phyloP scores from a whole-genome alignment of 2,113 vertebrate species.

The Cricetomys ansorgei region DNA sequence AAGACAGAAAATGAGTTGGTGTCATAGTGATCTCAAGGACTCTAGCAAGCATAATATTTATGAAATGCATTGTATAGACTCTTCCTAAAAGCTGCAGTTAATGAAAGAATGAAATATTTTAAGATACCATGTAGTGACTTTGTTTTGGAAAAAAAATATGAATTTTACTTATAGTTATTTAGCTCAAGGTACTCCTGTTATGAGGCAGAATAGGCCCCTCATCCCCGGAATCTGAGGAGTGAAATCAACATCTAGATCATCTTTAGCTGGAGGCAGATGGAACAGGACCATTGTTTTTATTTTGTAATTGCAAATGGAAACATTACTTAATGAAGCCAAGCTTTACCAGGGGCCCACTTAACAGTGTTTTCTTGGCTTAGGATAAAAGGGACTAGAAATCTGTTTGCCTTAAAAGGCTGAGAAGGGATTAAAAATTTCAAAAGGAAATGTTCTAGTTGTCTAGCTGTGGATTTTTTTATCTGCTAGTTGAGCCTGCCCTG shows the following conservation, averaged over 20 bases:
- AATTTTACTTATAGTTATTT: background rate
- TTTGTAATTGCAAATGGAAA: constrained; percentile 62
- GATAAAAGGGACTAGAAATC: constrained; percentile 42
- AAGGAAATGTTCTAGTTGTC: constrained; percentile 41
- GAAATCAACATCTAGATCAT: constrained; percentile 2
- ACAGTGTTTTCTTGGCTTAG: constrained; percentile 56
- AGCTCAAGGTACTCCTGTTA: background rate
- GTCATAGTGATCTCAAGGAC: background rate
- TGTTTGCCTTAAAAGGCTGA: constrained; percentile 30
- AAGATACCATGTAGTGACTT: background rate
- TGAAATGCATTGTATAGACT: constrained; percentile 14
- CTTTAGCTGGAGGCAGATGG: background rate
- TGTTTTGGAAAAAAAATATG: background rate
- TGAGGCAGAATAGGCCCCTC: background rate
- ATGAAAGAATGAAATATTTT: background rate
- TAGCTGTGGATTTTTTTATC: constrained; percentile 35
- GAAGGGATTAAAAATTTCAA: constrained; percentile 60
- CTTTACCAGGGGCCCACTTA: constrained; percentile 56
- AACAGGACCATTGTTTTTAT: constrained; percentile 57
- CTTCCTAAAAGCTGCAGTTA: background rate
- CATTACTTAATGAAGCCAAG: constrained; percentile 47
- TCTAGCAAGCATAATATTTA: background rate
- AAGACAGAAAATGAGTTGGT: background rate
- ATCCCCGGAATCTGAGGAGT: background rate
- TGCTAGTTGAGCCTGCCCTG: constrained; percentile 1